Conservation (phyloP, 2,113 vertebrate species). For the Megaleporinus macrocephalus region DNA sequence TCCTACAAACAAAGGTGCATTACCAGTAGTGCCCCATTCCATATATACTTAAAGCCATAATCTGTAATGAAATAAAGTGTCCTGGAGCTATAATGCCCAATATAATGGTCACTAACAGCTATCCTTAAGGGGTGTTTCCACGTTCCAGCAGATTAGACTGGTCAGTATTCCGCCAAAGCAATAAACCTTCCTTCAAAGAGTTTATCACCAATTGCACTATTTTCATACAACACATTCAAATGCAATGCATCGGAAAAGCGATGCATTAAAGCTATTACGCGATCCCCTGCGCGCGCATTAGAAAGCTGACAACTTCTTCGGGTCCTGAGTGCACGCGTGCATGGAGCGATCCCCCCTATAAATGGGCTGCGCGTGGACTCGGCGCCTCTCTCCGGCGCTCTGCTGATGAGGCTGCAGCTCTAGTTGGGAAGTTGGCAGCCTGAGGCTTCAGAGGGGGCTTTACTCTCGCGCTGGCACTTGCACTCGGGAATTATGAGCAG, state of each 20-base stretch:
- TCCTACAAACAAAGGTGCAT: background rate
- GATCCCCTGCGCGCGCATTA: background rate
- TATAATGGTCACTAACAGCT: background rate
- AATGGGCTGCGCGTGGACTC: conserved; percentile 96
- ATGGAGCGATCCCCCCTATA: conserved; percentile 85
- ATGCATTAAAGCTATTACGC: background rate
- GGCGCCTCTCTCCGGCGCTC: conserved; percentile 89
- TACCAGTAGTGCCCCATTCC: background rate
- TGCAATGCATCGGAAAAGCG: background rate
- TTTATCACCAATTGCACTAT: background rate
- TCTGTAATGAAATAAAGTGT: background rate
- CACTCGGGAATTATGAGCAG: conserved; percentile 99
- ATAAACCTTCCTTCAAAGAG: background rate
- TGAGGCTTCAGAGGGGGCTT: conserved; percentile 82
- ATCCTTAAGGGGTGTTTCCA: background rate
- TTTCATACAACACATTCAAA: background rate
- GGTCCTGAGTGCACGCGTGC: conserved; percentile 2
- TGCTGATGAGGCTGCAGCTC: conserved; percentile 95
- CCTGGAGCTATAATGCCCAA: background rate
- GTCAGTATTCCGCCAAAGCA: background rate
- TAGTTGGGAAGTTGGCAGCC: conserved; percentile 96
- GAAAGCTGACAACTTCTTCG: background rate
- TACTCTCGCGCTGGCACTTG: conserved; percentile 85
- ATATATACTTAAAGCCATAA: background rate
- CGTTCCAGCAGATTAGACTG: background rate